phyloP scores from a whole-genome alignment of 2,797 vertebrate genomes.

The Hyperoplus immaculatus region DNA sequence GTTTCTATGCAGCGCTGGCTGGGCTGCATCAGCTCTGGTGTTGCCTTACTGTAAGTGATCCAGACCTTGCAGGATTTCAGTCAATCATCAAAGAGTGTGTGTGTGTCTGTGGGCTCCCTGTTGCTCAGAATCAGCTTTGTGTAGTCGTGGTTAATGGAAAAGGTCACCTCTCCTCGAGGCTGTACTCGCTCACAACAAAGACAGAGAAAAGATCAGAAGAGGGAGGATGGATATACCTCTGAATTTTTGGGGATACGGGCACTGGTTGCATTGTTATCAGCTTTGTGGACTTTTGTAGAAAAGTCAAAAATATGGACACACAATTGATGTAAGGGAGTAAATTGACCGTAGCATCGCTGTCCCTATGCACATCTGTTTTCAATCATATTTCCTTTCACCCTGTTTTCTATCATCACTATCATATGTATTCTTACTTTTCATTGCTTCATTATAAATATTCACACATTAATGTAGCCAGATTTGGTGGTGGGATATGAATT shows the following conservation, averaged over 20 bases:
- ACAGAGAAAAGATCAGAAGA: conserved; percentile 53
- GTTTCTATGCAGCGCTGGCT: conserved; percentile 53
- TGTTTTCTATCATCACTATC: conserved; percentile 33
- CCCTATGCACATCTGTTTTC: conserved; percentile 31
- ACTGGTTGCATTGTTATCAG: conserved; percentile 44
- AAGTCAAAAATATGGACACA: conserved; percentile 30
- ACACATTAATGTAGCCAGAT: conserved; percentile 44
- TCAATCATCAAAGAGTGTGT: conserved; percentile 83
- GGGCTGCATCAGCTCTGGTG: conserved; percentile 77
- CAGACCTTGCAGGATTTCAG: conserved; percentile 79
- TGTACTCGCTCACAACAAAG: conserved; percentile 51
- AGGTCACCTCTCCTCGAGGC: conserved; percentile 78
- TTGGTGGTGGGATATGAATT: conserved; percentile 48
- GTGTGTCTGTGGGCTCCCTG: conserved; percentile 57
- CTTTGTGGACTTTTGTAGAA: conserved; percentile 22
- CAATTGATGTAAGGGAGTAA: conserved; percentile 12
- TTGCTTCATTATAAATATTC: conserved; percentile 64
- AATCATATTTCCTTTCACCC: background rate
- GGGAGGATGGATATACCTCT: conserved; percentile 42
- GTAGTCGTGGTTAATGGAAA: conserved; percentile 78
- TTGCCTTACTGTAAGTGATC: conserved; percentile 84
- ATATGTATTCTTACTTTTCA: conserved; percentile 20
- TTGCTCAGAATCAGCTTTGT: conserved; percentile 77
- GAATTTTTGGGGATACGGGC: conserved; percentile 18
- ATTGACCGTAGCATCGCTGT: conserved; percentile 34